Evolutionary conservation across 2,888 invertebrate genomes (phyloP).

Genomic region (Tachina grossa): DNA sequence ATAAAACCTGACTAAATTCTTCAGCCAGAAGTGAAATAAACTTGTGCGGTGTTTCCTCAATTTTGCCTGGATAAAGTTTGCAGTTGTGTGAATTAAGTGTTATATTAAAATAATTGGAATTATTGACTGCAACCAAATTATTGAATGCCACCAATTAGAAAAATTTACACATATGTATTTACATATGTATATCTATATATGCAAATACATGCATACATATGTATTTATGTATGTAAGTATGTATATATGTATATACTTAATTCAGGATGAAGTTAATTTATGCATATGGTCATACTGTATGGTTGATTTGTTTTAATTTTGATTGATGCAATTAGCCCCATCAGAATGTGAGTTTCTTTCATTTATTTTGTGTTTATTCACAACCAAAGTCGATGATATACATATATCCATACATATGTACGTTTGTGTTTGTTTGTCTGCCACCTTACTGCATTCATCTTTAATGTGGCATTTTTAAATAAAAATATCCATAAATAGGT

Average conservation of each 20-base stretch:
- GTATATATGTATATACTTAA: not conserved
- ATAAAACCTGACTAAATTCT: too few species aligned
- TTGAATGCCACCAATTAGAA: too few species aligned
- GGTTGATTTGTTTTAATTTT: not conserved
- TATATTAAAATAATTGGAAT: too few species aligned
- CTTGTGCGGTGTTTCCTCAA: too few species aligned
- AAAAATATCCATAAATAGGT: slow-evolving; percentile 1
- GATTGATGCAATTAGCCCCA: slow-evolving; percentile 23
- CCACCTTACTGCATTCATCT: slow-evolving; percentile 8
- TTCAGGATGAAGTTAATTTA: not conserved
- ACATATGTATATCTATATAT: not conserved
- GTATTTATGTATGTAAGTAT: not conserved
- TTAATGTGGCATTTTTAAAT: not conserved
- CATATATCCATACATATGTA: not conserved
- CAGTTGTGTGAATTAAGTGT: too few species aligned
- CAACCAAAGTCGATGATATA: not conserved
- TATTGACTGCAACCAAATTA: too few species aligned
- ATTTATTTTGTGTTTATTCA: not conserved
- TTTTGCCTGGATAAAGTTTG: too few species aligned
- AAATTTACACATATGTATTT: not conserved
- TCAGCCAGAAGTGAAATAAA: too few species aligned
- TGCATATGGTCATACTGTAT: not conserved
- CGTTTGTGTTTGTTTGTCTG: not conserved
- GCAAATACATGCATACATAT: not conserved
- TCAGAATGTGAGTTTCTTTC: slow-evolving; percentile 2